These are phyloP conservation scores for Eristalis arbustorum DNA, from an alignment of 2,888 invertebrate species.

Conservation along the genomic window DNA sequence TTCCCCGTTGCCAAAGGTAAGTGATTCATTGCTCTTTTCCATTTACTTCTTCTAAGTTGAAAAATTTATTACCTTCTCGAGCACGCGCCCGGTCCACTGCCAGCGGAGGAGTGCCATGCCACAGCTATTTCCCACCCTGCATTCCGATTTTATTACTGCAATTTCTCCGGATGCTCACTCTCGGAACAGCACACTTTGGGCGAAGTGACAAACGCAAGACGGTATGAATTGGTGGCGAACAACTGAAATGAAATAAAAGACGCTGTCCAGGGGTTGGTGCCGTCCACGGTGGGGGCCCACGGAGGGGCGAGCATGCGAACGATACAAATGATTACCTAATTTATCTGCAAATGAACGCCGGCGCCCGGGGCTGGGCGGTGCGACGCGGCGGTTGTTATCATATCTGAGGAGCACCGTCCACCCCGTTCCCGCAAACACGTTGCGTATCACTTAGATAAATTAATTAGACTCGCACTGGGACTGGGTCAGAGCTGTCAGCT, in stretches of 20 bases:
- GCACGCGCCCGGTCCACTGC: conserved; percentile 20
- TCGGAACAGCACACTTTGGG: conserved; percentile 18
- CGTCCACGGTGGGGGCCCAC: not conserved
- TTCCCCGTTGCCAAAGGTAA: conserved; percentile 51
- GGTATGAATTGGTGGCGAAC: conserved; percentile 59
- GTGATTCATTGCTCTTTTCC: conserved; percentile 71
- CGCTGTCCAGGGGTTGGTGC: not conserved
- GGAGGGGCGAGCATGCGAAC: conserved; percentile 12
- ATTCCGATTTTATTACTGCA: conserved; percentile 64
- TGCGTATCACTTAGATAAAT: conserved; percentile 59
- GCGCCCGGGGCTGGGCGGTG: not conserved
- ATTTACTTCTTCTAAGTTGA: conserved; percentile 66
- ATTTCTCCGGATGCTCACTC: conserved; percentile 41
- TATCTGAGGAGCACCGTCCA: conserved; percentile 2
- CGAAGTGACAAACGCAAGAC: conserved; percentile 54
- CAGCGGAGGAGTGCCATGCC: not conserved
- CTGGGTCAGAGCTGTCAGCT: conserved; percentile 50
- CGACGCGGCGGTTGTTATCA: conserved; percentile 10
- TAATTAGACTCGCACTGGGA: conserved; percentile 60
- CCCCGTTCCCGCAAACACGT: not conserved
- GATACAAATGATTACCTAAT: conserved; percentile 65
- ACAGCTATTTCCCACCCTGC: conserved; percentile 28
- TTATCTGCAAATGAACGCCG: conserved; percentile 48
- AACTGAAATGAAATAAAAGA: conserved; percentile 49
- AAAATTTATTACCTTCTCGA: conserved; percentile 65